Evolutionary conservation across 1,140 invertebrate genomes (phyloP).

Genomic region (Galendromus occidentalis): DNA sequence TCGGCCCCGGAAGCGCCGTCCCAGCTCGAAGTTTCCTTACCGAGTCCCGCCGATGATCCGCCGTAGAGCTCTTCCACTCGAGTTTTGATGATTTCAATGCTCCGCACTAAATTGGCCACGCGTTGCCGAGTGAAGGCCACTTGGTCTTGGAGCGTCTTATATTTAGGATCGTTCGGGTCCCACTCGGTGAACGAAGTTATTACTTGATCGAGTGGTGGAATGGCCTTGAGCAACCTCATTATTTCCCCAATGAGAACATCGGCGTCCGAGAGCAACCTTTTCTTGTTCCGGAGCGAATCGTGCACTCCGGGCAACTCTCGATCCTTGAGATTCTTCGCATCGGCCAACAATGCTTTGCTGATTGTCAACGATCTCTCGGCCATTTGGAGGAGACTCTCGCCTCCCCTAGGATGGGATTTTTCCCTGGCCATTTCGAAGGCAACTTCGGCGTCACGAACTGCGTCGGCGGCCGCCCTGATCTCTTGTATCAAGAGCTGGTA

Average conservation of each 20-base stretch:
- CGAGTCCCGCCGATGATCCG: constrained; percentile 21
- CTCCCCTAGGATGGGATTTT: neutral
- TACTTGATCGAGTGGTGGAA: neutral
- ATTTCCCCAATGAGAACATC: neutral
- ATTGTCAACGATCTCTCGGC: neutral
- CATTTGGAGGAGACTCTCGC: neutral
- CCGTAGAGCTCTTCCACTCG: constrained; percentile 22
- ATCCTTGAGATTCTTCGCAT: constrained; percentile 21
- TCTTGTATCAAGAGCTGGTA: neutral
- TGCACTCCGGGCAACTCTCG: constrained; percentile 16
- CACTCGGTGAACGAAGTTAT: neutral
- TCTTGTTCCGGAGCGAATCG: neutral
- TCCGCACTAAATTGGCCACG: neutral
- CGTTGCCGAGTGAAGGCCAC: neutral
- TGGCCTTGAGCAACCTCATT: neutral
- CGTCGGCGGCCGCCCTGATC: neutral
- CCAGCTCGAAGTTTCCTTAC: constrained; percentile 14
- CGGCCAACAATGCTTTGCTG: constrained; percentile 40
- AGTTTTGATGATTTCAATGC: constrained; percentile 11
- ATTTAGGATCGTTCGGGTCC: neutral
- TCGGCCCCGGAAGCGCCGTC: neutral
- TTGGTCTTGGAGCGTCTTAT: neutral
- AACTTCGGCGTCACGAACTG: neutral
- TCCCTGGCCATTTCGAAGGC: neutral
- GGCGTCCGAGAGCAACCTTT: neutral